These are phyloP conservation scores for Euwallacea fornicatus DNA, from an alignment of 1,140 invertebrate genomes.

Conservation along the genomic window DNA sequence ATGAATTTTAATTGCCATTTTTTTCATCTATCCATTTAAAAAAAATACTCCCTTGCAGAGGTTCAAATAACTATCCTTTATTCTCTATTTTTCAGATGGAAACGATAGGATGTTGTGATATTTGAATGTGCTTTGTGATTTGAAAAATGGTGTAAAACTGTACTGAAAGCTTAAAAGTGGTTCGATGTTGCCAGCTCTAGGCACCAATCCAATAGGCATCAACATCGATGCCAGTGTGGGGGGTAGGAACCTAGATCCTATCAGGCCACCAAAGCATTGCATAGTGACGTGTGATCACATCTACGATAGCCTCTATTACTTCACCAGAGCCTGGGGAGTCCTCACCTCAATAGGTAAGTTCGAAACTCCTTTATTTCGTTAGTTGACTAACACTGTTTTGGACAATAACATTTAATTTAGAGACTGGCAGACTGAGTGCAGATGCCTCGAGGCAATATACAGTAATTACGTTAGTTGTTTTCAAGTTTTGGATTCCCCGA, in stretches of 20 bases:
- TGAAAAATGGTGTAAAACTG: too few relatives aligned
- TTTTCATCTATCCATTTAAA: too few relatives aligned
- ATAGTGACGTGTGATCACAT: constrained; percentile 13
- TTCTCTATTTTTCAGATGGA: too few relatives aligned
- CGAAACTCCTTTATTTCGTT: neutral
- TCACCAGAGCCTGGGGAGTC: constrained; percentile 28
- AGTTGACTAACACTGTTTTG: neutral
- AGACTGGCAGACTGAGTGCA: too few relatives aligned
- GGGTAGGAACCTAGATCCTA: neutral
- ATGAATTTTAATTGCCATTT: too few relatives aligned
- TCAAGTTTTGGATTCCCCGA: constrained; percentile 6
- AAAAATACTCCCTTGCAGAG: too few relatives aligned
- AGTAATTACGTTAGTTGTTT: constrained; percentile 21
- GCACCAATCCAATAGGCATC: constrained; percentile 27
- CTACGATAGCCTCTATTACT: constrained; percentile 22
- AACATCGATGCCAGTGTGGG: constrained; percentile 26
- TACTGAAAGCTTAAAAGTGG: neutral
- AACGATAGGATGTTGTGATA: too few relatives aligned
- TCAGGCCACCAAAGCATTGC: constrained; percentile 11
- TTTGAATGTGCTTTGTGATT: too few relatives aligned
- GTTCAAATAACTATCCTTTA: too few relatives aligned
- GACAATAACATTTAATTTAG: too few relatives aligned
- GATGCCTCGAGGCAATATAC: constrained; percentile 7
- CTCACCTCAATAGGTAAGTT: constrained; percentile 30
- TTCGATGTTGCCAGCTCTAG: constrained; percentile 26